Conservation (phyloP, 1,140 invertebrate species). For the Lepeophtheirus salmonis region DNA sequence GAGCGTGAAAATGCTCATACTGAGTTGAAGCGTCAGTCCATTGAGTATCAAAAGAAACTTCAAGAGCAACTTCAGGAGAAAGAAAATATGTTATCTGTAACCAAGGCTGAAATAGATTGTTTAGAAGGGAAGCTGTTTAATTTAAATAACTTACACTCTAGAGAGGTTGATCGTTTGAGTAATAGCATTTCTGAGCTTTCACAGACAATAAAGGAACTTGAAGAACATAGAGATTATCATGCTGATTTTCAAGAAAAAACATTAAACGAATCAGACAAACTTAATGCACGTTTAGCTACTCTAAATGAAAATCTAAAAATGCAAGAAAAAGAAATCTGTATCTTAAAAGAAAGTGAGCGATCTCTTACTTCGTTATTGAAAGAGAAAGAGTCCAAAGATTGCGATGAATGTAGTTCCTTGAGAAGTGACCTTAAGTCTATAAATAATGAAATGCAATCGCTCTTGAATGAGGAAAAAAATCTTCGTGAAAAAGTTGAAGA, state of each 20-base stretch:
- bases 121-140: background rate
- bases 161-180: background rate
- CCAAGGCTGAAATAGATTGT: background rate
- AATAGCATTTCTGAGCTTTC: constrained; percentile 6
- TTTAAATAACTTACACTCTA: background rate
- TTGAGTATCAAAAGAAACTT: constrained; percentile 20
- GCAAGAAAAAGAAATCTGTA: too few relatives aligned
- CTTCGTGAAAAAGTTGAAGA: too few relatives aligned
- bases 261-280: background rate
- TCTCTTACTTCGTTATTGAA: too few relatives aligned
- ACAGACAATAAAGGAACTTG: background rate
- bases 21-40: constrained; percentile 22
- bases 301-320: too few relatives aligned
- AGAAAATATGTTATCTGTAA: constrained; percentile 14
- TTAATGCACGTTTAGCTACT: too few relatives aligned
- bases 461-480: too few relatives aligned
- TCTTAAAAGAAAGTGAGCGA: too few relatives aligned
- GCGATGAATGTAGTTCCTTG: too few relatives aligned
- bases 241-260: constrained; percentile 4
- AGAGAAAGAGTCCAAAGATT: too few relatives aligned
- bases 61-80: constrained; percentile 20
- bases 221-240: constrained; percentile 10
- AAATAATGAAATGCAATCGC: too few relatives aligned
- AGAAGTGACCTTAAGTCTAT: too few relatives aligned
- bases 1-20: constrained; percentile 23